Evolutionary conservation across 2,888 invertebrate species (phyloP).

Genomic region (Chydorus sphaericus): DNA sequence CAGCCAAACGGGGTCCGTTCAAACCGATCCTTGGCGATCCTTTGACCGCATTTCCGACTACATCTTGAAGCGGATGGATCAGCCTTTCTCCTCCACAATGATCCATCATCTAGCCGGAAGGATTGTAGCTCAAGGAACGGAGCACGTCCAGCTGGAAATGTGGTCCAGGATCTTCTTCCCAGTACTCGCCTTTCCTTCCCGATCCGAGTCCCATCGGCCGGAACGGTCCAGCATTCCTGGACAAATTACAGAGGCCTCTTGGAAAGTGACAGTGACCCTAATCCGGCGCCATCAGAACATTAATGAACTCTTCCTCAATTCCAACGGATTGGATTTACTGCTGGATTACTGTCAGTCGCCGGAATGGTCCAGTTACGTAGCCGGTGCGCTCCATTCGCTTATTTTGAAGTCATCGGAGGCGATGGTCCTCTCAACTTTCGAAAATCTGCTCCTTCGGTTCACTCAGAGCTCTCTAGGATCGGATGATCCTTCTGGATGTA

Average conservation of each 20-base stretch:
- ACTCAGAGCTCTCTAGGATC: not conserved
- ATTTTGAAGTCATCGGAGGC: not conserved
- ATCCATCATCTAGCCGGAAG: not conserved
- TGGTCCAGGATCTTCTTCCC: not conserved
- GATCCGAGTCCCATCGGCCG: not conserved
- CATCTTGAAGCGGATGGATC: not conserved
- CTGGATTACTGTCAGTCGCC: slow-evolving; percentile 4
- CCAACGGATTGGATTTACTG: not conserved
- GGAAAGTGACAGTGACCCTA: not conserved
- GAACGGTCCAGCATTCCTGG: not conserved
- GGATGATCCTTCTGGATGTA: not conserved
- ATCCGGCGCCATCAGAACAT: not conserved
- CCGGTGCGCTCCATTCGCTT: not conserved
- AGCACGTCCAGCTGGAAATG: slow-evolving; percentile 1
- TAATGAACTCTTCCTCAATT: not conserved
- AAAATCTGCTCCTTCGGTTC: not conserved
- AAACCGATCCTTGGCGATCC: not conserved
- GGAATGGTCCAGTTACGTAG: slow-evolving; percentile 1
- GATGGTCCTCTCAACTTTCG: not conserved
- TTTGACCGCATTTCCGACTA: not conserved
- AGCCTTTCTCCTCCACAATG: not conserved
- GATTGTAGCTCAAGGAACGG: not conserved
- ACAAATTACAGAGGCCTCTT: not conserved
- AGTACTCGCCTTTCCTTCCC: not conserved
- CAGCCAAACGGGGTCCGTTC: not conserved